Percentiles rank a stretch among this genome's conserved stretches.
These are phyloP conservation scores for Catharus fuscescens DNA, from an alignment of 2,113 vertebrate species.

Conservation along the genomic window DNA sequence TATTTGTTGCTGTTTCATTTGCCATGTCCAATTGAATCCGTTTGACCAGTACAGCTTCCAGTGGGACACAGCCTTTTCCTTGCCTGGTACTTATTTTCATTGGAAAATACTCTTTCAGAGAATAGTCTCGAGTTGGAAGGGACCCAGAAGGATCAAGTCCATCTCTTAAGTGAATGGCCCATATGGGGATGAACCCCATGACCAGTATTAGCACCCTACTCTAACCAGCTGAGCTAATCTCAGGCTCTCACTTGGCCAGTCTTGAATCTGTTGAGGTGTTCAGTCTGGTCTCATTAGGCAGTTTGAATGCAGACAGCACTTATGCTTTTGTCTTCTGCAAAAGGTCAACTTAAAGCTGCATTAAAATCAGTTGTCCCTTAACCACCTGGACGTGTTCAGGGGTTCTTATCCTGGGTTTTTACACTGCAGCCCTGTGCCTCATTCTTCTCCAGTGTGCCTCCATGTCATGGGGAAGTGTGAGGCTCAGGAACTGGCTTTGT, in stretches of 20 bases:
- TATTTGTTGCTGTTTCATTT: not conserved
- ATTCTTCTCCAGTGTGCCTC: not conserved
- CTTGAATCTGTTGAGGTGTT: not conserved
- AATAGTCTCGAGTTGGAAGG: not conserved
- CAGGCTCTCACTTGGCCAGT: not conserved
- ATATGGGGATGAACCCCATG: not conserved
- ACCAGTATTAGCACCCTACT: not conserved
- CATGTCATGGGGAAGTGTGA: not conserved
- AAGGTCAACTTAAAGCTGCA: not conserved
- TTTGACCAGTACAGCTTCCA: not conserved
- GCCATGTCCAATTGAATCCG: accelerated
- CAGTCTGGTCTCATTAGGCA: accelerated
- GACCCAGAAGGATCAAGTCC: not conserved
- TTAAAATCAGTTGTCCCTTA: not conserved
- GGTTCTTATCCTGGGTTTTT: not conserved
- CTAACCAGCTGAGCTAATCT: not conserved
- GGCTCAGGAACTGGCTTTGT: not conserved
- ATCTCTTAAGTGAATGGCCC: not conserved
- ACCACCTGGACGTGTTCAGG: not conserved
- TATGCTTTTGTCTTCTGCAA: not conserved
- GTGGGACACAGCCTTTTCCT: not conserved
- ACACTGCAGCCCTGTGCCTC: not conserved
- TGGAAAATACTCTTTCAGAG: not conserved
- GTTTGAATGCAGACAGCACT: not conserved
- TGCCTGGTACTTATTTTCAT: not conserved